Evolutionary conservation across 2,888 invertebrate species (phyloP).

Genomic region (Meandrusa payeni): DNA sequence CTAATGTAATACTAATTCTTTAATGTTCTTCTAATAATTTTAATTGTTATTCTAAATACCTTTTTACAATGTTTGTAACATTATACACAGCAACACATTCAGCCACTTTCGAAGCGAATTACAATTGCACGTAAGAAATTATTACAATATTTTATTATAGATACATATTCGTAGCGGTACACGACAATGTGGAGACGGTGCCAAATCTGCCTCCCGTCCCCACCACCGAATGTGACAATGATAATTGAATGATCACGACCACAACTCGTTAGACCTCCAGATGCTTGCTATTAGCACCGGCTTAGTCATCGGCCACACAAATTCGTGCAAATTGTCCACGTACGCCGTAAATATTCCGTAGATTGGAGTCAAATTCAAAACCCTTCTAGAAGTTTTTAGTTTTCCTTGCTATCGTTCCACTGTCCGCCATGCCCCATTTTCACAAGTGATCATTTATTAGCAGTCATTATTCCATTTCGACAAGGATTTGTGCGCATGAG

Average conservation of each 20-base stretch:
- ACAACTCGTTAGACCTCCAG: slow-evolving; percentile 18
- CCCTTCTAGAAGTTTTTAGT: slow-evolving; percentile 1
- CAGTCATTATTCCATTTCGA: slow-evolving; percentile 40
- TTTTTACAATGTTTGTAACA: too few species aligned
- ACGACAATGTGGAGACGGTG: slow-evolving; percentile 24
- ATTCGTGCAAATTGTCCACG: slow-evolving; percentile 22
- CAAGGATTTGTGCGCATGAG: slow-evolving; percentile 5
- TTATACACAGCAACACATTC: too few species aligned
- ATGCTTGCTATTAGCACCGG: slow-evolving; percentile 37
- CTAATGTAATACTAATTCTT: slow-evolving; percentile 6
- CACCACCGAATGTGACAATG: slow-evolving; percentile 18
- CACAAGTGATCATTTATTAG: slow-evolving; percentile 32
- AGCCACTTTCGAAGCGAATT: too few species aligned
- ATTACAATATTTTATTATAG: too few species aligned
- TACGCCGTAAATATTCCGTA: slow-evolving; percentile 15
- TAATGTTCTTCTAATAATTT: too few species aligned
- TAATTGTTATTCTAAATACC: too few species aligned
- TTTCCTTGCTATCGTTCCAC: neutral
- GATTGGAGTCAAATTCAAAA: neutral
- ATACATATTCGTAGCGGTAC: too few species aligned
- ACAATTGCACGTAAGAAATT: too few species aligned
- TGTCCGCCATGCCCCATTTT: slow-evolving; percentile 35
- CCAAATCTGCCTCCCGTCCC: slow-evolving; percentile 38
- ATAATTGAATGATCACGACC: slow-evolving; percentile 18
- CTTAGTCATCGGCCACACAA: slow-evolving; percentile 36